Conservation (phyloP, 2,113 vertebrate species). For the Bufo bufo region DNA sequence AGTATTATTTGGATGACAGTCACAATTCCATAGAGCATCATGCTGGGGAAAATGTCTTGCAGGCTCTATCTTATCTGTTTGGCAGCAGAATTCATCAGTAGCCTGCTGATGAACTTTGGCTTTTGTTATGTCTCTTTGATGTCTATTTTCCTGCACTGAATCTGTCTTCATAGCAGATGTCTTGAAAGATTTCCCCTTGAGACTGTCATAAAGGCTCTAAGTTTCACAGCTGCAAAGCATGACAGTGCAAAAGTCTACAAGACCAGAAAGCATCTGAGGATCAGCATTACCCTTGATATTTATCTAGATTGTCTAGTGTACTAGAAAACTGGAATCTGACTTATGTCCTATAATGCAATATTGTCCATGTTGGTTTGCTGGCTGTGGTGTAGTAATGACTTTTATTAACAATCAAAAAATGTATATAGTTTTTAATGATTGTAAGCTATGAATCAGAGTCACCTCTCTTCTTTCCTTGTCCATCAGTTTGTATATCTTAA, state of each 20-base stretch:
- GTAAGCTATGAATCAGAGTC: no score
- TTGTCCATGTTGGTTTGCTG: background rate
- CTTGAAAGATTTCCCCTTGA: slow-evolving; percentile 4
- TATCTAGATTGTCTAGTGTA: background rate
- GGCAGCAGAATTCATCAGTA: slow-evolving; percentile 34
- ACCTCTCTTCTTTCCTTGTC: no score
- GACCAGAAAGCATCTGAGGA: background rate
- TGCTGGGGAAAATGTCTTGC: slow-evolving; percentile 50
- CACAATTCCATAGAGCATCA: slow-evolving; percentile 34
- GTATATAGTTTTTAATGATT: no score
- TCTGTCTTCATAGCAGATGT: slow-evolving; percentile 28
- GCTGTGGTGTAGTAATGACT: background rate
- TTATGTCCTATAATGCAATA: background rate
- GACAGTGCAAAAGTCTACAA: slow-evolving; percentile 16
- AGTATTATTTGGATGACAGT: slow-evolving; percentile 50
- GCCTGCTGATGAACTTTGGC: slow-evolving; percentile 47
- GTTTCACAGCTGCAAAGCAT: background rate
- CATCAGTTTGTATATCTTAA: no score
- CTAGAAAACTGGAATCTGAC: background rate
- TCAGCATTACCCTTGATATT: background rate
- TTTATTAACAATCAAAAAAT: background rate
- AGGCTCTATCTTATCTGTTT: slow-evolving; percentile 45
- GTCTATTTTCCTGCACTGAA: slow-evolving; percentile 35
- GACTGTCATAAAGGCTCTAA: background rate
- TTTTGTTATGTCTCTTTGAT: slow-evolving; percentile 29